Base-by-base conservation (phyloP, 1,140 invertebrate species). In the Drosophila lini region DNA sequence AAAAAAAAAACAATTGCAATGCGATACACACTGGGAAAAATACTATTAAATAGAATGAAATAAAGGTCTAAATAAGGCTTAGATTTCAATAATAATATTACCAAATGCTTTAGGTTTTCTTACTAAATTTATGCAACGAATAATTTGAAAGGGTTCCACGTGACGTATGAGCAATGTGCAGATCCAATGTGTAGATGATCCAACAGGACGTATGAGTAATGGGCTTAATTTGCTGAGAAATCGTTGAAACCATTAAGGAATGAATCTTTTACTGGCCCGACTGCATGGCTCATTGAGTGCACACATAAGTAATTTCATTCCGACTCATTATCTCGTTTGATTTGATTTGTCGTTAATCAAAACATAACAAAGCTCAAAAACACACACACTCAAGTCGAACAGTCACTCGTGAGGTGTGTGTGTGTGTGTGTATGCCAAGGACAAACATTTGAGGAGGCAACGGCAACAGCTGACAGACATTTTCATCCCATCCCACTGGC, bases 301-400 rank as follows among this genome's bases (percentile, higher is more conserved):
- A 71, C 65, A 71, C 65, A 57, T 58, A 69, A 48, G 48, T 70
- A 71, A 70, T 70, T 71, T 45, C 52, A 71, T 71, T 71, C 68
- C 68, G 52, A 58, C 16, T 70, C 68, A 71, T 71, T 71, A 70
- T 71, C 65, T 48, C 65, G 53, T 70, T 71, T 71, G 52, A 71
- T 71, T 71, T 71, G 68, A 71, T 71, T 71, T 71, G 34, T 16
- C 68, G 52, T 48, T 71, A 70, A 71, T 71, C 68, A 59, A 59
- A 70, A 71, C 68, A 71, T 50, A 71, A 71, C 44, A 71, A 70
- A 58, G 65, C 68, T 41, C 36, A 44, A 53, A 53, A 28, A 42
- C 65, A 70, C 65, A 45, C 48, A 70, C 52, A 57, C 40, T 45
- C 31, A 41, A 38, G 22, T 16, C 22, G 31, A 36, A 48, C 45